Evolutionary conservation across 2,888 invertebrate species (phyloP), one percentile per base, ranked within the genome.

Genomic region (Euproctis similis): DNA sequence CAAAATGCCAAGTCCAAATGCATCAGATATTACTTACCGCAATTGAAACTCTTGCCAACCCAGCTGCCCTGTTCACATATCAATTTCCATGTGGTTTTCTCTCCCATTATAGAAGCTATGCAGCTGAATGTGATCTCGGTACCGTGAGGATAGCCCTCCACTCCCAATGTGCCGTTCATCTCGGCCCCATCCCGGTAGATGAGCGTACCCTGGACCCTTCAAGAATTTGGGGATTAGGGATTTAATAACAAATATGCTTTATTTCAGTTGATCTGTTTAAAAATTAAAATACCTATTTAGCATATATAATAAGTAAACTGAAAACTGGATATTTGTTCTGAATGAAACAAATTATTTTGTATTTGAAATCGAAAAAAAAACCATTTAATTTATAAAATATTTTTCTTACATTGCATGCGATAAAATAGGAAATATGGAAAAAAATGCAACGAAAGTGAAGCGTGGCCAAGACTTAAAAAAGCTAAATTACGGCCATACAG

Each of bases 101-200:
- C 93, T 0, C 92, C 92, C 81, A 92, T 91, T 22, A 92, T 90
- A 40, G 91, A 91, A 1, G 91, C 91, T 43, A 93, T 92, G 62
- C 95, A 95, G 51, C 92, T 89, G 68, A 94, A 95, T 4, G 91
- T 91, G 27, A 94, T 92, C 72, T 94, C 92, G 0, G 93, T 92
- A 1, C 93, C 92, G 52, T 93, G 92, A 3, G 93, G 91, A 59
- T 92, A 94, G 4, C 87, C 88, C 29, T 89, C 88, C 42, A 90
- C 64, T 2, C 81, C 86, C n/a, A 88, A 74, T 2, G 89, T 88
- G 4, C 88, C 88, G 25, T 89, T 88, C 1, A 91, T 69, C 12
- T 89, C 89, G 14, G 89, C 86, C 0, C 91, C 91, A 53, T 93
- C 92, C 35, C 90, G 87, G 57, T 91, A 92, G 37, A 93, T 86